Evolutionary conservation across 1,140 invertebrate genomes (phyloP), one percentile per base, ranked within the genome.

Genomic region (Macrosteles quadrilineatus): DNA sequence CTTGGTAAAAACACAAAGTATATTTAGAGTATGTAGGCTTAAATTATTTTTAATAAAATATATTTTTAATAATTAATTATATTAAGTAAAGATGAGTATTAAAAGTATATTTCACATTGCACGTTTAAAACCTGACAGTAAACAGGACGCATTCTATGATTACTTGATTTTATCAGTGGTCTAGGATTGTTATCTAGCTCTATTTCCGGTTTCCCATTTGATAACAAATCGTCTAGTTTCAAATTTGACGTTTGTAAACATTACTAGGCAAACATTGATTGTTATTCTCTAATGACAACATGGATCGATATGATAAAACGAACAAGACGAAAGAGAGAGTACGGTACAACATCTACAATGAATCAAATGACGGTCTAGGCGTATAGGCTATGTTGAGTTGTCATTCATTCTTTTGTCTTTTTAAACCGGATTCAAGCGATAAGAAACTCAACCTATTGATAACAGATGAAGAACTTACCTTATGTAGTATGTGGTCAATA

Each of bases 341-440:
- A 59, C 47, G 25, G 32, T 36, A 36, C 23, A 25, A 59, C 21
- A 59, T 6, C 23, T 14, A 59, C 23, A 27, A 59, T 59, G 55
- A 59, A 30, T 59, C 55, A 30, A 50, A n/a, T 36, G 32, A 36
- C 4, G 32, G 32, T 36, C 32, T 36, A n/a, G 32, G 4, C 6
- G 55, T 59, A 14, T 59, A 59, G 55, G 55, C 55, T 59, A 59
- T 59, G 55, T 59, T 23, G 55, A 59, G 55, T 59, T 59, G 55
- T 59, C 55, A 59, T 27, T 59, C 23, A 30, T 59, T 4, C 6
- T 12, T 59, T 59, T 59, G 55, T n/a, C 27, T 11, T 11, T 23
- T 59, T n/a, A 59, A 59, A 59, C 55, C 55, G 55, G 55, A 27
- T 59, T 27, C 27, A 59, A 21, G 3, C 12, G 23, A 25, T 59